A percentile compares a stretch with the other conserved stretches of the same genome.
Evolutionary conservation across 2,888 invertebrate species (phyloP).

Genomic region (Bombylius discolor): DNA sequence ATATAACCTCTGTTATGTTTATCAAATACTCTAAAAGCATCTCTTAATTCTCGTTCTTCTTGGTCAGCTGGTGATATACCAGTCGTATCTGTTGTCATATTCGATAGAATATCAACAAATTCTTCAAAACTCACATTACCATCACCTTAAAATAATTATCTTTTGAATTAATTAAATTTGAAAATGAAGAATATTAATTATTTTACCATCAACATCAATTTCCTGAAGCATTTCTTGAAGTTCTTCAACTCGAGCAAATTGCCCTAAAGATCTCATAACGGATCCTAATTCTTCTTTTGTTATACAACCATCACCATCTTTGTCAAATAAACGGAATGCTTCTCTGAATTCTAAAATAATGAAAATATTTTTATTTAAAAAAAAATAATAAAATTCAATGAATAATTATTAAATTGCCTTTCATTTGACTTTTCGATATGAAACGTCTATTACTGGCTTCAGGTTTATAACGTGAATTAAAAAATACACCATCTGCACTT

Average conservation of each 20-base stretch:
- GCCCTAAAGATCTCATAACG: slow-evolving; percentile 74
- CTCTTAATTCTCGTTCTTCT: slow-evolving; percentile 68
- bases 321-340: slow-evolving; percentile 76
- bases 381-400: not conserved
- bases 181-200: not conserved
- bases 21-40: slow-evolving; percentile 81
- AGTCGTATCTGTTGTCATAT: slow-evolving; percentile 53
- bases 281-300: slow-evolving; percentile 76
- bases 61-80: slow-evolving; percentile 52
- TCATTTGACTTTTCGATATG: slow-evolving; percentile 62
- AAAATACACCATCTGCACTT: slow-evolving; percentile 21
- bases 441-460: slow-evolving; percentile 22
- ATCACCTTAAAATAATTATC: slow-evolving; percentile 45
- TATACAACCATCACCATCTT: slow-evolving; percentile 77
- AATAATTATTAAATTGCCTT: slow-evolving; percentile 42
- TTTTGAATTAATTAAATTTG: not conserved
- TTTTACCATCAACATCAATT: slow-evolving; percentile 62
- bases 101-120: slow-evolving; percentile 71
- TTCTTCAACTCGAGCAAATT: slow-evolving; percentile 77
- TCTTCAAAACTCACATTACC: slow-evolving; percentile 82
- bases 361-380: slow-evolving; percentile 1
- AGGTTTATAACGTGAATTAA: slow-evolving; percentile 17
- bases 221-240: slow-evolving; percentile 75
- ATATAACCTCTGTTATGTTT: slow-evolving; percentile 85
- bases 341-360: slow-evolving; percentile 59